Conservation (phyloP, 2,797 vertebrate species). For the Onychomys leucogaster region DNA sequence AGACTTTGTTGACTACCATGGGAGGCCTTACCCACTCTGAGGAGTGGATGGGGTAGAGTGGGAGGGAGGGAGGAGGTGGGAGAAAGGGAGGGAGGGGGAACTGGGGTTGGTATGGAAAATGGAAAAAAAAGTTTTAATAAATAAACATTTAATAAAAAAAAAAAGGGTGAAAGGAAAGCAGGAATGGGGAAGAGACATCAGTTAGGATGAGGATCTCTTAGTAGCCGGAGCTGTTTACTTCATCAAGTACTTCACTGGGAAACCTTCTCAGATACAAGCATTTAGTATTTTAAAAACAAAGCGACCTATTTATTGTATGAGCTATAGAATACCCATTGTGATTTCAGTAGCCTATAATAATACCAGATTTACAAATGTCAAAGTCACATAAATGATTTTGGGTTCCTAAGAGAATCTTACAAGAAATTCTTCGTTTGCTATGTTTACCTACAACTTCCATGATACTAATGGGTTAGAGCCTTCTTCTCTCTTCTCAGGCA, state of each 20-base stretch:
- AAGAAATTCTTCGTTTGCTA: neutral
- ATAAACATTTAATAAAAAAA: too few species aligned
- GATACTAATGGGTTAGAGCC: neutral
- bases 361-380: neutral
- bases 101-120: too few species aligned
- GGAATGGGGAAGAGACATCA: neutral
- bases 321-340: neutral
- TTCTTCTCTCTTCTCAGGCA: neutral
- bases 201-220: neutral
- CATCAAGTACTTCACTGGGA: neutral
- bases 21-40: too few species aligned
- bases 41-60: too few species aligned
- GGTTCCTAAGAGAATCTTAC: conserved; percentile 37
- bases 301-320: neutral
- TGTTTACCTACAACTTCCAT: conserved; percentile 6
- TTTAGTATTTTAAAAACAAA: conserved; percentile 42
- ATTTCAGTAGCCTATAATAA: conserved; percentile 17
- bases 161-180: neutral
- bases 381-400: neutral
- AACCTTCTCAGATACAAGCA: neutral
- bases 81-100: too few species aligned
- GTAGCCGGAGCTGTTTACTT: neutral
- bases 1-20: too few species aligned
- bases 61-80: too few species aligned
- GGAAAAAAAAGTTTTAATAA: too few species aligned